A percentile compares a stretch with the other conserved stretches of the same genome.
phyloP scores from a whole-genome alignment of 1,140 invertebrate species.

The Zaprionus kolodkinae region DNA sequence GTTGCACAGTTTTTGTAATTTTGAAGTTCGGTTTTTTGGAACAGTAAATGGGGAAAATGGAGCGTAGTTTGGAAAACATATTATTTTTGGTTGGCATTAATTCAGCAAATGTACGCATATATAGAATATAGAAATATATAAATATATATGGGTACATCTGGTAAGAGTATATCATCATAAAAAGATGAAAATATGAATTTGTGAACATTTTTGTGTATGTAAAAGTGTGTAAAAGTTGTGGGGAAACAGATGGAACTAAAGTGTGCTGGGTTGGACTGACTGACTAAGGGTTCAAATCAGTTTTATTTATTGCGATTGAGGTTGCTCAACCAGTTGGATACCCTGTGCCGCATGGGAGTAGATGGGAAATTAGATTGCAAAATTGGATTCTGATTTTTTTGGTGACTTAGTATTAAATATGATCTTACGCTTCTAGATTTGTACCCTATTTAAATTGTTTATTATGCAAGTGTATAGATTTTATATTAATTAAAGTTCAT shows the following conservation, averaged over 20 bases:
- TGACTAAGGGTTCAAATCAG: background rate
- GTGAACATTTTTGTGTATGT: slow-evolving; percentile 5
- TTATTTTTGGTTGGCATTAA: slow-evolving; percentile 47
- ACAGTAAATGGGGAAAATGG: slow-evolving; percentile 61
- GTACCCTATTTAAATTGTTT: no score
- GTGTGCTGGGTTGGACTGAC: background rate
- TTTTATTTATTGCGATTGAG: slow-evolving; percentile 13
- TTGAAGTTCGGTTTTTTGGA: slow-evolving; percentile 60
- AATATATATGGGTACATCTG: slow-evolving; percentile 12
- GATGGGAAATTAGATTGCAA: no score
- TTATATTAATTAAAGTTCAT: no score
- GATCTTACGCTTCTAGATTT: no score
- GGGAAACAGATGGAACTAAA: background rate
- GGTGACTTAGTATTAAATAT: no score
- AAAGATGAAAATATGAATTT: slow-evolving; percentile 17
- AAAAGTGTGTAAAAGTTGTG: slow-evolving; percentile 5
- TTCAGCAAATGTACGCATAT: slow-evolving; percentile 42
- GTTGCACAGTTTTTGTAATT: slow-evolving; percentile 64
- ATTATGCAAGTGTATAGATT: no score
- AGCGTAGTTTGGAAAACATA: slow-evolving; percentile 54
- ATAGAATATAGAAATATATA: slow-evolving; percentile 47
- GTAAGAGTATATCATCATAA: slow-evolving; percentile 5
- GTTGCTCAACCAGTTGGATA: slow-evolving; percentile 25
- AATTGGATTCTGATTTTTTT: no score
- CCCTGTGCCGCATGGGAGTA: slow-evolving; percentile 7